Conservation (phyloP, 2,888 invertebrate genomes). For the Trichacis sp. region DNA sequence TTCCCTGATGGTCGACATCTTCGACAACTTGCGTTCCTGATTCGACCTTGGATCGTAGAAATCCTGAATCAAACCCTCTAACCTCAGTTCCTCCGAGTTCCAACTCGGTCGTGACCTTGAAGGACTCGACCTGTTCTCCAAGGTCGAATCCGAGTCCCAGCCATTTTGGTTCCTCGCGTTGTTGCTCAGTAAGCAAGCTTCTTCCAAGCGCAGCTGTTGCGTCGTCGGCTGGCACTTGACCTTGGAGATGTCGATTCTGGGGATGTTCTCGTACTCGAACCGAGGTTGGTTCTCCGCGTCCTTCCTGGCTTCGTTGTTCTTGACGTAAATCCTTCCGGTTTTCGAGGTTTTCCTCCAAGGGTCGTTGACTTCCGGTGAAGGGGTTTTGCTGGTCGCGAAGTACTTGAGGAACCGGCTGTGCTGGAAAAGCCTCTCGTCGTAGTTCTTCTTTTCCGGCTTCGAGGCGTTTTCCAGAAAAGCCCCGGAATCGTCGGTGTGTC, state of each 20-base stretch:
- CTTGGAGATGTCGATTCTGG: slow-evolving; percentile 62
- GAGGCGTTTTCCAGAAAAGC: slow-evolving; percentile 70
- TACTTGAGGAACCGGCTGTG: slow-evolving; percentile 62
- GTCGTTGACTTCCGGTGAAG: slow-evolving; percentile 56
- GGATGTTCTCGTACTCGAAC: slow-evolving; percentile 67
- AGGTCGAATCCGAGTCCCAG: slow-evolving; percentile 38
- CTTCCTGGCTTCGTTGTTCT: slow-evolving; percentile 22
- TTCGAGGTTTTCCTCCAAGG: slow-evolving; percentile 53
- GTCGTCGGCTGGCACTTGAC: slow-evolving; percentile 55
- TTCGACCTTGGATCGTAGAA: slow-evolving; percentile 49
- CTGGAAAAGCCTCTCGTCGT: slow-evolving; percentile 44
- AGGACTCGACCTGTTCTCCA: slow-evolving; percentile 29
- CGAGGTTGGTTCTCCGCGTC: slow-evolving; percentile 46
- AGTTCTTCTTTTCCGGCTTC: slow-evolving; percentile 54
- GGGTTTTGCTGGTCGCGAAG: slow-evolving; percentile 51
- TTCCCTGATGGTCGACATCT: slow-evolving; percentile 86
- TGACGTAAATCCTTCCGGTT: slow-evolving; percentile 28
- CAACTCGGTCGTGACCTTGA: slow-evolving; percentile 40
- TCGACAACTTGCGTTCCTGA: slow-evolving; percentile 57
- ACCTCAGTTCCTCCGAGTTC: slow-evolving; percentile 48
- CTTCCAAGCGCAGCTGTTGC: slow-evolving; percentile 61
- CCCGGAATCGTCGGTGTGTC: slow-evolving; percentile 70
- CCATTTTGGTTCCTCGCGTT: slow-evolving; percentile 50
- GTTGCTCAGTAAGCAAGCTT: slow-evolving; percentile 58
- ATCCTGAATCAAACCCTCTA: slow-evolving; percentile 61